Base-by-base conservation (phyloP, 2,113 vertebrate species). In the Antigone vipio region DNA sequence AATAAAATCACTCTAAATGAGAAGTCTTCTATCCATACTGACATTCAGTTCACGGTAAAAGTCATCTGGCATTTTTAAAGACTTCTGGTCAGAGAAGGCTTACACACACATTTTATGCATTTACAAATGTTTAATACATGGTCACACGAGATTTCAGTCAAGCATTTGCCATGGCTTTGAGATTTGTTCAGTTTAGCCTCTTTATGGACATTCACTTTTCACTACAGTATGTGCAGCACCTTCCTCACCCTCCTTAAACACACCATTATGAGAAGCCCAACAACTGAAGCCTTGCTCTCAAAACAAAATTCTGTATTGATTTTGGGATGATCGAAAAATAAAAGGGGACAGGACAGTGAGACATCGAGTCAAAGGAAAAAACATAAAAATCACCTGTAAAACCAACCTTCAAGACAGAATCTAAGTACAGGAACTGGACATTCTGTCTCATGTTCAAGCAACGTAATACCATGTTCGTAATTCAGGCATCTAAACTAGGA, bases 1-100 rank as follows among this genome's bases (percentile, higher is more conserved):
- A 97, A 97, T 26, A 93, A 92, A 97, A 87, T 78, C 17, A 49
- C 50, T 80, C 24, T 42, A 9, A 80, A 15, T 94, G n/a, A 95
- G 60, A 91, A 78, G 4, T 73, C 60, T 32, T 14, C 38, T 29
- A 24, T 11, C 5, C 84, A 85, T 38, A 35, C 11, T 1, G 15
- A 59, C 4, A 68, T 9, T 50, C 35, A 17, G 17, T 11, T 73
- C 76, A 60, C 7, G 80, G 64, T 44, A 87, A 71, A 58, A 29
- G 6, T 17, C 58, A 34, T 11, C 12, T 27, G 49, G 17, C 42
- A 66, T 72, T 83, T 89, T 77, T 32, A 35, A 71, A 67, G 71
- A 67, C 1, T 22, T 38, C 35, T 56, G 32, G 3, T 30, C 32
- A 79, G 14, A 64, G 44, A 84, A 84, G 42, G 23, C 56, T 23